Evolutionary conservation across 2,797 vertebrate species (phyloP).

Genomic region (Crypturellus tataupa): DNA sequence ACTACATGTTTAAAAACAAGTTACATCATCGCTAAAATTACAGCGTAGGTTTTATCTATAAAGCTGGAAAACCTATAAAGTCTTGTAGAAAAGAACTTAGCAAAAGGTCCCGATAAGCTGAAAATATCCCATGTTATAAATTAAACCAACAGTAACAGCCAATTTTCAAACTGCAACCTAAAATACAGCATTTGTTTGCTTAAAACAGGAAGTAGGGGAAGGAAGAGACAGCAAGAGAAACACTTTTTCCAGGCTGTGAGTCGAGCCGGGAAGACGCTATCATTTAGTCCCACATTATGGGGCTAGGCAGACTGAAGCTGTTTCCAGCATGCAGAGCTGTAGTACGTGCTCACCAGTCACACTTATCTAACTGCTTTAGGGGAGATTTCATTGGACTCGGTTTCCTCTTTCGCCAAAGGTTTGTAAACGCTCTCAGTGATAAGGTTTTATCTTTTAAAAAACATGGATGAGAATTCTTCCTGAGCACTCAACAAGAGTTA

Average conservation of each 20-base stretch:
- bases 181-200: constrained; percentile 65
- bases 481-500: not conserved
- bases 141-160: constrained; percentile 56
- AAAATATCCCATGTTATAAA: constrained; percentile 56
- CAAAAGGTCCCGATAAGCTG: constrained; percentile 9
- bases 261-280: not conserved
- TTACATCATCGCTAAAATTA: constrained; percentile 43
- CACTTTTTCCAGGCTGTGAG: constrained; percentile 47
- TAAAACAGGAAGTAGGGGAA: constrained; percentile 73
- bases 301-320: not conserved
- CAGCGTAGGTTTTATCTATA: constrained; percentile 10
- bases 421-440: not conserved
- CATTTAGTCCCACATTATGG: not conserved
- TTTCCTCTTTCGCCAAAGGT: not conserved
- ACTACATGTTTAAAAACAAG: constrained; percentile 1
- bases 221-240: constrained; percentile 57
- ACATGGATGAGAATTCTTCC: not conserved
- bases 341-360: not conserved
- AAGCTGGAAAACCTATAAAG: constrained; percentile 29
- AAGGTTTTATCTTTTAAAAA: not conserved
- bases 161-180: constrained; percentile 64
- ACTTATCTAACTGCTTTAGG: not conserved
- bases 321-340: not conserved
- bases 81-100: not conserved
- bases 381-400: not conserved